phyloP scores from a whole-genome alignment of 2,113 vertebrate species.

The Notarius lentiginosus region DNA sequence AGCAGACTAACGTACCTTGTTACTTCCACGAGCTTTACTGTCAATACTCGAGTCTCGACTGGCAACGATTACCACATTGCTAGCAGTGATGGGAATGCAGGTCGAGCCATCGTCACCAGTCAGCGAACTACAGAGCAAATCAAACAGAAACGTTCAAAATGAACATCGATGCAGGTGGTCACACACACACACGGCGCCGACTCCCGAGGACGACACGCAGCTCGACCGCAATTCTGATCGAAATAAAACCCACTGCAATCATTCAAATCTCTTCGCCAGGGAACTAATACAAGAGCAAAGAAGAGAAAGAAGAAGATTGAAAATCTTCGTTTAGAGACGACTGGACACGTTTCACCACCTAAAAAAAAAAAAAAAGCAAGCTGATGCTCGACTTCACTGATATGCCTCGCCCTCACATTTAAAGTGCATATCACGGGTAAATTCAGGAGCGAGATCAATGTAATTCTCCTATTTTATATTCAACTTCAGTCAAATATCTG shows the following conservation, averaged over 20 bases:
- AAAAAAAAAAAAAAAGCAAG: neutral
- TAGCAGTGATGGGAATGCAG: conserved; percentile 84
- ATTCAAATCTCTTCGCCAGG: neutral
- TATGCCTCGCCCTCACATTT: neutral
- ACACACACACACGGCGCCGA: neutral
- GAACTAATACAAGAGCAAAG: neutral
- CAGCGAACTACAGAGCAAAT: conserved; percentile 76
- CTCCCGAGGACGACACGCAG: neutral
- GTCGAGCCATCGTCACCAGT: conserved; percentile 91
- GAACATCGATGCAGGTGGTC: neutral
- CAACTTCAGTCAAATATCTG: too few species aligned
- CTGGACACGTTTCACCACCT: neutral
- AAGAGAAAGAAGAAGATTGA: neutral
- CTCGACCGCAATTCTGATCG: neutral
- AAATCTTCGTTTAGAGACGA: too few species aligned
- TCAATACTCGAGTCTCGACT: conserved; percentile 96
- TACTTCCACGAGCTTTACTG: conserved; percentile 96
- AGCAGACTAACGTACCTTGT: conserved; percentile 79
- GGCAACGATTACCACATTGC: conserved; percentile 95
- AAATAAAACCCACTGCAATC: neutral
- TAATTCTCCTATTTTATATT: too few species aligned
- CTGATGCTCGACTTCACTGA: neutral
- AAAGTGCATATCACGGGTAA: too few species aligned
- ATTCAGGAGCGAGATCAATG: too few species aligned
- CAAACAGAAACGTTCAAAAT: neutral